phyloP scores from a whole-genome alignment of 2,888 invertebrate genomes.

The Corbicula japonica region DNA sequence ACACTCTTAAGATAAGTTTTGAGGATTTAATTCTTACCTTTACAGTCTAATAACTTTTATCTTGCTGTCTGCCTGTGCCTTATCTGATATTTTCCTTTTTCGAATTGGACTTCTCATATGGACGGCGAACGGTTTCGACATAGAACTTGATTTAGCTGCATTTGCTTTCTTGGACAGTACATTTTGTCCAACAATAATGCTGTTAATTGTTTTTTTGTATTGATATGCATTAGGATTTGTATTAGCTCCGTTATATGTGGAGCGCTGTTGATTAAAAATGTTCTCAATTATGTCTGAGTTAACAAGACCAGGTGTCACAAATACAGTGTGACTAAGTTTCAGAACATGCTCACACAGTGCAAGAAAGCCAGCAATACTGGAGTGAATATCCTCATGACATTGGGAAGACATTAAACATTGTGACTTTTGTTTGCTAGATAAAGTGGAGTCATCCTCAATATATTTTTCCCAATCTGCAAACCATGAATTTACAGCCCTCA shows the following conservation, averaged over 20 bases:
- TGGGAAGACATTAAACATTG: slow-evolving; percentile 16
- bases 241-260: slow-evolving; percentile 53
- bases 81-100: slow-evolving; percentile 9
- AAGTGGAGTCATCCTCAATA: background rate
- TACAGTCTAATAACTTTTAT: slow-evolving; percentile 45
- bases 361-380: slow-evolving; percentile 37
- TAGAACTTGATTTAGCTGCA: slow-evolving; percentile 13
- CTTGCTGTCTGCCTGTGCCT: slow-evolving; percentile 2
- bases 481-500: background rate
- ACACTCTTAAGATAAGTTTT: too few species aligned
- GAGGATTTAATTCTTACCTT: slow-evolving; percentile 1
- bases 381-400: slow-evolving; percentile 47
- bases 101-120: slow-evolving; percentile 10
- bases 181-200: slow-evolving; percentile 43
- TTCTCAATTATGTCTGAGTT: slow-evolving; percentile 54
- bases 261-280: slow-evolving; percentile 42
- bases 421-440: background rate
- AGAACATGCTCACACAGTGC: slow-evolving; percentile 19
- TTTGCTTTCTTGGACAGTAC: slow-evolving; percentile 42
- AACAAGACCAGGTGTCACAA: slow-evolving; percentile 36
- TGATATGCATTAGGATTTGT: slow-evolving; percentile 46
- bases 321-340: background rate
- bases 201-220: slow-evolving; percentile 39
- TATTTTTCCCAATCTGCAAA: slow-evolving; percentile 4
- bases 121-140: slow-evolving; percentile 5